A percentile compares a stretch with the other conserved stretches of the same genome.
Conservation (phyloP, 1,140 invertebrate genomes). For the Wiebesia pumilae region DNA sequence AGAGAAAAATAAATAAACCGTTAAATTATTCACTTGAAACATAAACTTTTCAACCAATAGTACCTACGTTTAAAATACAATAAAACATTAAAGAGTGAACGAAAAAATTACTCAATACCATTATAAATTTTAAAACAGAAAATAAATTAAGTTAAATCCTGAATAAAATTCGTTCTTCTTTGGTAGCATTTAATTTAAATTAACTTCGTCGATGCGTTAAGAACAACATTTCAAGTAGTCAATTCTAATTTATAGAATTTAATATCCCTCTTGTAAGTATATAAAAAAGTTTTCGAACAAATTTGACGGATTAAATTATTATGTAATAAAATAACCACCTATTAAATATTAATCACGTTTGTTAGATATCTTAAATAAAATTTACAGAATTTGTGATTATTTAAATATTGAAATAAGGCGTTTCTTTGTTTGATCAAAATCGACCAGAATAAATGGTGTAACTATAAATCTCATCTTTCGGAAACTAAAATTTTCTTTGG, state of each 20-base stretch:
- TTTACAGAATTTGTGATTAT: too few relatives aligned
- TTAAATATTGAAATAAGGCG: too few relatives aligned
- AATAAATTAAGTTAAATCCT: slow-evolving; percentile 1
- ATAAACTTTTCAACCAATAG: too few relatives aligned
- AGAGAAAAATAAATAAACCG: too few relatives aligned
- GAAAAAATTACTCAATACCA: background rate
- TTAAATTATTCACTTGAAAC: too few relatives aligned
- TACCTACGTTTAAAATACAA: too few relatives aligned
- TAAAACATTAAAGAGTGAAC: background rate
- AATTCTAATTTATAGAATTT: background rate
- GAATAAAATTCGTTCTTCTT: background rate
- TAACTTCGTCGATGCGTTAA: background rate
- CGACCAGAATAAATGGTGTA: too few relatives aligned
- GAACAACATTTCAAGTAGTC: background rate
- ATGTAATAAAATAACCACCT: background rate
- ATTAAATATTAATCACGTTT: background rate
- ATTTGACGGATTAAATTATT: background rate
- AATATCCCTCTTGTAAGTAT: background rate
- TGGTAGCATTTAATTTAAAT: background rate
- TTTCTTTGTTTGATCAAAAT: too few relatives aligned
- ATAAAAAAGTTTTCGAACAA: background rate
- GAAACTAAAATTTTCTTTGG: too few relatives aligned
- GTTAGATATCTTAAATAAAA: background rate
- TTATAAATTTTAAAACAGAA: background rate
- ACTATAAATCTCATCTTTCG: too few relatives aligned